Base-by-base conservation (phyloP, 2,113 vertebrate genomes). In the Sander lucioperca region DNA sequence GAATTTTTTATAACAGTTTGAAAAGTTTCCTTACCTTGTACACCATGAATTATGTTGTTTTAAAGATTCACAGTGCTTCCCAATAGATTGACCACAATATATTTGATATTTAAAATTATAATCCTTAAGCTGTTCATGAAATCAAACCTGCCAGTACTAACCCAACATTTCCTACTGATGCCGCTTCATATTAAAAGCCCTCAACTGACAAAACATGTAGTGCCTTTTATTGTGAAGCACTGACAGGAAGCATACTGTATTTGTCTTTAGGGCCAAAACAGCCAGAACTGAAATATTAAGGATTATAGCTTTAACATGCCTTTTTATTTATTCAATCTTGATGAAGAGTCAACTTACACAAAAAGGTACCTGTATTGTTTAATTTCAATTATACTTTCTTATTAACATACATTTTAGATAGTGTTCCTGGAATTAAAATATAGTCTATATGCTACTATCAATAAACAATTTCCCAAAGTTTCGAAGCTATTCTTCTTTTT, bases 361-460 rank as follows among this genome's bases (percentile, higher is more conserved):
- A 80, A 58, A 77, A 75, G 63, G 65, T 92, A 92, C 90, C 91
- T 93, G 89, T 92, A 91, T 83, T 72, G 15, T 72, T 86, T 3
- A 74, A 58, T 89, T 85, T 90, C 25, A 77, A 3, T 79, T 80
- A 87, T 88, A 87, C 2, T 72, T 85, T 90, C 47, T 87, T 81
- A 73, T 82, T 78, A 83, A 90, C 82, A 86, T 87, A 74, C 27
- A 68, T 77, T 85, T 92, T 70, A 84, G 87, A 93, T 90, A 83
- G 47, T 77, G 82, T 89, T 84, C 74, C 71, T 90, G 86, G 89
- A 90, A 57, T 92, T 88, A 89, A 89, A 90, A 93, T 93, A 92
- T 84, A 90, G 39, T 90, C 72, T 88, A 80, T 89, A 79, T 86
- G 80, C 79, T 91, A 87, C 73, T 85, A 86, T 91, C 62, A 54